Conservation (phyloP, 2,113 vertebrate species). For the Oplegnathus fasciatus region DNA sequence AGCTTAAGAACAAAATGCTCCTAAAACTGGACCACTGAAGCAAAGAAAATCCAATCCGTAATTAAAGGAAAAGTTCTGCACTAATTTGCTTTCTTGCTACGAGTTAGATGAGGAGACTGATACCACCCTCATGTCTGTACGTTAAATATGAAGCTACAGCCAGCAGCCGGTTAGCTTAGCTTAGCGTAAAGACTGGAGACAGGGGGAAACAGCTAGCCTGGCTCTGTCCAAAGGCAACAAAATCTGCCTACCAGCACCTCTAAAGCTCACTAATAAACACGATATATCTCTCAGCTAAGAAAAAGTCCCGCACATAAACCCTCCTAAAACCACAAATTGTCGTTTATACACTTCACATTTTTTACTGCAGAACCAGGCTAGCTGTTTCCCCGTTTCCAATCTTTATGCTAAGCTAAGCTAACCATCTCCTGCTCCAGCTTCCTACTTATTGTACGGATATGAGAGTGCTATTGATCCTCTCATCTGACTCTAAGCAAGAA, state of each 20-base stretch:
- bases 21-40: not conserved
- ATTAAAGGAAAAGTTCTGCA: not conserved
- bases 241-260: not conserved
- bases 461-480: not conserved
- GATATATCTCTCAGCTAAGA: not conserved
- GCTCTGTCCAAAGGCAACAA: not conserved
- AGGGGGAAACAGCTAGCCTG: not conserved
- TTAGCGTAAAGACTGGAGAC: not conserved
- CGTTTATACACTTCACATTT: not conserved
- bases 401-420: not conserved
- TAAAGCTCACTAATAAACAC: not conserved
- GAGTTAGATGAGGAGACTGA: not conserved
- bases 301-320: not conserved
- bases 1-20: not conserved
- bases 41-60: not conserved
- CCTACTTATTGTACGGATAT: not conserved
- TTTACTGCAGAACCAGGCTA: not conserved
- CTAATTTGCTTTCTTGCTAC: not conserved
- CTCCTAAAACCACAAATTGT: not conserved
- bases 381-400: not conserved
- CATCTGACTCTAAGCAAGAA: not conserved
- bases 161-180: not conserved
- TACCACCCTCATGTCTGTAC: not conserved
- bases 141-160: not conserved
- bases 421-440: not conserved